Base-by-base conservation (phyloP, 23 tunicate species). In the Phallusia fumigata region DNA sequence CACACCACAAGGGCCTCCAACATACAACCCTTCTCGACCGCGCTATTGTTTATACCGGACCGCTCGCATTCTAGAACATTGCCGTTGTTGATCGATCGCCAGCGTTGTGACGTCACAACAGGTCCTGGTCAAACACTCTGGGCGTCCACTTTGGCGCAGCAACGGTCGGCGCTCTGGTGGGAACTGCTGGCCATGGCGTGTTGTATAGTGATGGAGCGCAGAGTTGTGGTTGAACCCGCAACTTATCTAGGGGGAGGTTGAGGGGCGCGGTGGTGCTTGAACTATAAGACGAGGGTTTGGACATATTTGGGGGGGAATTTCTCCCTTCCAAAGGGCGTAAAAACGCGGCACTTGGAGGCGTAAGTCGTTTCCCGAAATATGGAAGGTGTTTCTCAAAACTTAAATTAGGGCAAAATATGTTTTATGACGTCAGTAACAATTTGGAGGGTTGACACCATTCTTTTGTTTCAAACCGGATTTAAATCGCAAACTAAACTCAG, bases 11-110 rank as follows among this genome's bases (percentile, higher is more conserved):
- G 69, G 28, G 69, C 28, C 16, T 16, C 13, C 15, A 2, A 58
- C 2, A 1, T 13, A 3, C 47, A 40, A 40, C 47, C 47, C 47
- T 40, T 40, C 47, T 3, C 5, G 28, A 51, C 16, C 69, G 69
- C 69, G 69, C 69, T 58, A 6, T 58, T 58, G 69, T 58, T 58
- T 58, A 58, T 24, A 24, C 69, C 28, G 47, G 69, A 58, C 69
- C 69, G 69, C 69, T 5, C 69, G 26, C 1, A 58, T 58, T 58
- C 69, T 24, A 24, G 28, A 58, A 58, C 69, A 40, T 10, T 3
- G 47, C 47, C 47, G 5, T 40, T 40, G 47, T 40, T 24, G 69
- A 58, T 58, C 69, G 69, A 58, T 58, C 69, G 69, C 11, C 69
- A 24, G 5, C 69, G 3, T 16, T 58, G 16, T 58, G 69, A 58